Percentiles rank a stretch among this genome's conserved stretches.
These are phyloP conservation scores for Erynnis tages DNA, from an alignment of 2,888 invertebrate species.

Conservation along the genomic window DNA sequence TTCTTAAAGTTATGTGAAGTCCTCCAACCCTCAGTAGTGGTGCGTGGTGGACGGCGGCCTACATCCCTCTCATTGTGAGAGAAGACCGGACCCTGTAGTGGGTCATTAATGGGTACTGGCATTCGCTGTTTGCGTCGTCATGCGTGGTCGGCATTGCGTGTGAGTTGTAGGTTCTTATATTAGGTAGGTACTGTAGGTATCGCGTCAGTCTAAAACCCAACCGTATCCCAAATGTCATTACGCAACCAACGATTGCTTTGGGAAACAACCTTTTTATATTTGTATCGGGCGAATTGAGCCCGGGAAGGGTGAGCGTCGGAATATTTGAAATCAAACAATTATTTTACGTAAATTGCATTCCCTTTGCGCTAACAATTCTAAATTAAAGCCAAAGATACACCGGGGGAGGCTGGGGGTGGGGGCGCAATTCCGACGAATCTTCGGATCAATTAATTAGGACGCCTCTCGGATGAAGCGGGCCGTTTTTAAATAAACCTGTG, in stretches of 20 bases:
- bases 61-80: no score
- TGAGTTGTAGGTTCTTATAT: no score
- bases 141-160: no score
- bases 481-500: conserved; percentile 48
- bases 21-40: no score
- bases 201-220: no score
- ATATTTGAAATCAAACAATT: conserved; percentile 78
- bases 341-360: conserved; percentile 79
- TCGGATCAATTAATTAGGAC: conserved; percentile 78
- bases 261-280: conserved; percentile 26
- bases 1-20: no score
- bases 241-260: not conserved
- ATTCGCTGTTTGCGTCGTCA: no score
- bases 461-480: conserved; percentile 65
- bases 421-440: conserved; percentile 71
- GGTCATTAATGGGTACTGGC: no score
- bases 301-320: conserved; percentile 47
- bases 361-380: conserved; percentile 78
- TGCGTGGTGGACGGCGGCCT: no score
- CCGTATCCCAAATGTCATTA: conserved; percentile 1
- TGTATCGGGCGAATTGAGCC: conserved; percentile 60
- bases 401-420: conserved; percentile 38
- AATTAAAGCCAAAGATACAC: conserved; percentile 78
- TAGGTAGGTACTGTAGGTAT: no score
- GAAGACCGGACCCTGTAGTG: no score